A percentile compares a stretch with the other conserved stretches of the same genome.
Conservation (phyloP, 2,113 vertebrate genomes). For the Eolophus roseicapilla region DNA sequence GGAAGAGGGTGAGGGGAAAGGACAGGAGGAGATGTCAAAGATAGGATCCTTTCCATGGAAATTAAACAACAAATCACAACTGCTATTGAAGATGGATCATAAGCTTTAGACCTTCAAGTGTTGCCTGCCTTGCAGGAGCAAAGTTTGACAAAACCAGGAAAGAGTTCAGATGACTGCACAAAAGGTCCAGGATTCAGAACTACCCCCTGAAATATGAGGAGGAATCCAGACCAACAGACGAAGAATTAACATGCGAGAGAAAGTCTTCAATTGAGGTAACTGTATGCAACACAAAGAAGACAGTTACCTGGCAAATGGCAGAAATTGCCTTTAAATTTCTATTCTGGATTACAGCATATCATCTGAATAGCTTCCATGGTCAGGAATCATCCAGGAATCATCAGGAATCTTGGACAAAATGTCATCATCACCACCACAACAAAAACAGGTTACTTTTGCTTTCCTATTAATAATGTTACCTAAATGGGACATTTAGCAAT, state of each 20-base stretch:
- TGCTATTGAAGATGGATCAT: neutral
- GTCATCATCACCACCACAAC: neutral
- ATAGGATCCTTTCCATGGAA: neutral
- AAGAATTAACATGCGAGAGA: neutral
- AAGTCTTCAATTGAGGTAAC: neutral
- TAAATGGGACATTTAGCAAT: neutral
- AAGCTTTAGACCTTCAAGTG: neutral
- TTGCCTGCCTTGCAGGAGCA: neutral
- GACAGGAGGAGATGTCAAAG: neutral
- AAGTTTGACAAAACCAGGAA: neutral
- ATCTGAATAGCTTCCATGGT: neutral
- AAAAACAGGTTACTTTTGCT: neutral
- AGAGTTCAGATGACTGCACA: neutral
- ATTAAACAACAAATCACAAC: neutral
- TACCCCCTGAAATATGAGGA: neutral
- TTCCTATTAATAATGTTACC: neutral
- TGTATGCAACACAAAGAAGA: neutral
- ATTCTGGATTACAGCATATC: neutral
- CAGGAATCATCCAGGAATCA: neutral
- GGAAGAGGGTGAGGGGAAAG: neutral
- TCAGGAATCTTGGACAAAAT: neutral
- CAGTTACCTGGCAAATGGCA: neutral
- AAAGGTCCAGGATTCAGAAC: neutral
- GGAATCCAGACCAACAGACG: neutral
- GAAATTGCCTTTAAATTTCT: neutral